phyloP scores from a whole-genome alignment of 2,888 invertebrate genomes.

The Holacanthella duospinosa region DNA sequence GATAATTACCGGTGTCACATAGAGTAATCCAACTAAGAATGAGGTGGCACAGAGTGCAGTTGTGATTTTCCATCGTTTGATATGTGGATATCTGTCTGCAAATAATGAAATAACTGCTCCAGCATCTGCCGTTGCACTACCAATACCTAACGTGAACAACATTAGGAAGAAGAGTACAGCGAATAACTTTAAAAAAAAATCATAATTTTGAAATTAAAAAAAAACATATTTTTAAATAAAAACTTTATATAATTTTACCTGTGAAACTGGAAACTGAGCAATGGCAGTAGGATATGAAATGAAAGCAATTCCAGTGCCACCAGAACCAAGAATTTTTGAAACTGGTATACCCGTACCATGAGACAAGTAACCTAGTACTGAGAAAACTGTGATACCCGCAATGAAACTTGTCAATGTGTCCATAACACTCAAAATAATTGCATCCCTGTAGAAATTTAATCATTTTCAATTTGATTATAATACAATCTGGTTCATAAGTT shows the following conservation, averaged over 20 bases:
- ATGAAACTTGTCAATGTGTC: neutral
- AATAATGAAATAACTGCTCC: conserved; percentile 46
- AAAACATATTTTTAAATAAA: neutral
- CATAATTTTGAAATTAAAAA: neutral
- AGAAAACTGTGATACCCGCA: conserved; percentile 65
- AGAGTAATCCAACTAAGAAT: conserved; percentile 38
- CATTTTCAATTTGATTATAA: neutral
- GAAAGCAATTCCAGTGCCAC: conserved; percentile 64
- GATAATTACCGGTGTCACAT: conserved; percentile 38
- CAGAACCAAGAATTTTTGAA: conserved; percentile 58
- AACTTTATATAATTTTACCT: conserved; percentile 13
- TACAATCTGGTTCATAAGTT: neutral
- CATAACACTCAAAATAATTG: neutral
- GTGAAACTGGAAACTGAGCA: conserved; percentile 39
- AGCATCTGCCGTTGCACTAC: conserved; percentile 47
- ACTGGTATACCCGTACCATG: conserved; percentile 48
- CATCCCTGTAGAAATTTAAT: neutral
- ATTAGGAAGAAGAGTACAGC: conserved; percentile 50
- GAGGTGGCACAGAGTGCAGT: conserved; percentile 34
- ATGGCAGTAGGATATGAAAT: conserved; percentile 76
- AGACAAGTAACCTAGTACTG: conserved; percentile 61
- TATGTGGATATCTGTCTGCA: conserved; percentile 44
- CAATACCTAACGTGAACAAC: conserved; percentile 49
- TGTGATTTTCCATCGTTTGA: conserved; percentile 40
- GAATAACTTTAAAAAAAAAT: conserved; percentile 44